These are phyloP conservation scores for Diorhabda elongata DNA, from an alignment of 1,140 invertebrate genomes.

Conservation along the genomic window DNA sequence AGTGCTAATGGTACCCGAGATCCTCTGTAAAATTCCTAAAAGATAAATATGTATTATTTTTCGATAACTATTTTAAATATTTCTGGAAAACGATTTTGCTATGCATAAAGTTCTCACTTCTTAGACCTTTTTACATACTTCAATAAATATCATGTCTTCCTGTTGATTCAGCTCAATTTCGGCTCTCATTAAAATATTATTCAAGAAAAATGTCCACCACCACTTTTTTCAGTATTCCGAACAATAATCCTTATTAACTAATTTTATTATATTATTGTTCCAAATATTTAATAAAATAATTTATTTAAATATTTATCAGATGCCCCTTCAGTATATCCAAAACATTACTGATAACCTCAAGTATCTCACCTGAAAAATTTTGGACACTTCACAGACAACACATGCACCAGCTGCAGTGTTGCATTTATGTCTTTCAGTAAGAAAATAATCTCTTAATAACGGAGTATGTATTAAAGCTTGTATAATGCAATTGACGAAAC, in stretches of 20 bases:
- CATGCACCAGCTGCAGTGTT: conserved; percentile 65
- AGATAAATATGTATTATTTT: conserved; percentile 10
- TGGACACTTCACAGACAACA: conserved; percentile 89
- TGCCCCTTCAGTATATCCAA: too few species aligned
- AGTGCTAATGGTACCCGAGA: conserved; percentile 82
- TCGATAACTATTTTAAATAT: too few species aligned
- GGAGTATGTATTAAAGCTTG: conserved; percentile 94
- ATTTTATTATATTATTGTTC: too few species aligned
- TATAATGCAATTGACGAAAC: conserved; percentile 98
- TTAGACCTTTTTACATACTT: neutral
- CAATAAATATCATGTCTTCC: too few species aligned
- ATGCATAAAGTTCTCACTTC: neutral
- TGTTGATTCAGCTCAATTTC: too few species aligned
- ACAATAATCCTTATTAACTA: too few species aligned
- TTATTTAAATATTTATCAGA: too few species aligned
- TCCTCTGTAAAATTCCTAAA: conserved; percentile 87
- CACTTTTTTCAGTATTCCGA: too few species aligned
- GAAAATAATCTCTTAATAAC: conserved; percentile 89
- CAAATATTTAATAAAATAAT: too few species aligned
- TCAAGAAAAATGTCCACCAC: too few species aligned
- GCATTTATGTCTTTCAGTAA: conserved; percentile 87
- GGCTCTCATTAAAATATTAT: too few species aligned
- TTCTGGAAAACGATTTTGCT: neutral
- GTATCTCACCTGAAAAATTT: conserved; percentile 63
- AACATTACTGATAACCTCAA: too few species aligned